Evolutionary conservation across 2,113 vertebrate genomes (phyloP).

Genomic region (Oryzias woworae): DNA sequence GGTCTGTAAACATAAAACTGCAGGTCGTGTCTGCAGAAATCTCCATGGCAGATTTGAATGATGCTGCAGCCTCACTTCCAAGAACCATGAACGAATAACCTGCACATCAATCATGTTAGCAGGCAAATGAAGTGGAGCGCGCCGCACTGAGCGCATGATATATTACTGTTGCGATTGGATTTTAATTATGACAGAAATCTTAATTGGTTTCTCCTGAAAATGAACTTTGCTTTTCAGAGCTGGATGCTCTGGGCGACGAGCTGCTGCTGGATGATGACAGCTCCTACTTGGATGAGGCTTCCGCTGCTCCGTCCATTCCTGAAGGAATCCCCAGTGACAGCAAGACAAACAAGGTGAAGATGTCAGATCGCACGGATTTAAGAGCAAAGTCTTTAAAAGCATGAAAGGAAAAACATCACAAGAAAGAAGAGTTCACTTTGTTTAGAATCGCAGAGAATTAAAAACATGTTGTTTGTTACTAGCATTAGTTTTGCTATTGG

Average conservation of each 20-base stretch:
- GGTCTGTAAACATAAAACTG: background rate
- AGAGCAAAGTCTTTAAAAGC: background rate
- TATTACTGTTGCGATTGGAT: background rate
- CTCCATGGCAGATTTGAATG: background rate
- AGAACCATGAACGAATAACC: background rate
- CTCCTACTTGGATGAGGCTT: constrained; percentile 94
- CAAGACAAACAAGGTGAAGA: constrained; percentile 89
- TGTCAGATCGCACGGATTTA: background rate
- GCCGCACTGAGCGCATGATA: background rate
- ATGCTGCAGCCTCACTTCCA: background rate
- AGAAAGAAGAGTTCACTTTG: no score
- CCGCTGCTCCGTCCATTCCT: constrained; percentile 90
- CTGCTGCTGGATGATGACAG: constrained; percentile 93
- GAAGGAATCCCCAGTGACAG: constrained; percentile 90
- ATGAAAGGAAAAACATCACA: background rate
- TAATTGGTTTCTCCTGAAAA: background rate
- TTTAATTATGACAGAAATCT: background rate
- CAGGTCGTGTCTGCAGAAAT: background rate
- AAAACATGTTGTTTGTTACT: no score
- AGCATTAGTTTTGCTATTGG: no score
- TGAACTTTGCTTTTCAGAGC: constrained; percentile 77
- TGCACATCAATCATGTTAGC: background rate
- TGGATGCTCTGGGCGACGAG: constrained; percentile 95
- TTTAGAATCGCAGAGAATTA: no score
- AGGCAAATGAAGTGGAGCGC: background rate